These are phyloP conservation scores for Pimpla rufipes DNA, from an alignment of 2,888 invertebrate genomes.

Conservation along the genomic window DNA sequence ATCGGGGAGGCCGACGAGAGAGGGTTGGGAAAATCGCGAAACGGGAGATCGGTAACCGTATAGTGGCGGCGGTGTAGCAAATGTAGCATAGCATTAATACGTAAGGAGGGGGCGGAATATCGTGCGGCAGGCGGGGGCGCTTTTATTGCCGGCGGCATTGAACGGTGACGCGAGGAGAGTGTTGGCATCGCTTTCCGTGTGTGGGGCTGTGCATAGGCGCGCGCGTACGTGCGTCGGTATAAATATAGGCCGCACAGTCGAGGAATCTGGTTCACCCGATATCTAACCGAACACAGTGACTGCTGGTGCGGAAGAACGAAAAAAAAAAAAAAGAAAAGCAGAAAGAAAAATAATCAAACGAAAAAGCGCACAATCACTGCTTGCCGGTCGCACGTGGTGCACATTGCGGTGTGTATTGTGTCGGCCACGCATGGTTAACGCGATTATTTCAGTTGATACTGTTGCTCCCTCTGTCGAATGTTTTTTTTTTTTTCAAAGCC, in stretches of 20 bases:
- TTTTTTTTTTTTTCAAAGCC: neutral
- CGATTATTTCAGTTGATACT: neutral
- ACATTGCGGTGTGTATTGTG: conserved; percentile 3
- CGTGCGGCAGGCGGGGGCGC: neutral
- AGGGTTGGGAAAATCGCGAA: neutral
- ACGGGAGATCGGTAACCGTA: conserved; percentile 13
- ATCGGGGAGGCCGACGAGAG: too few species aligned
- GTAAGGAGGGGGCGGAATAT: neutral
- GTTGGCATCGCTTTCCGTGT: neutral
- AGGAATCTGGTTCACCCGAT: conserved; percentile 47
- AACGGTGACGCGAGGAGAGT: conserved; percentile 30
- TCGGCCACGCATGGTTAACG: neutral
- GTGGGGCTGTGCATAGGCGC: neutral
- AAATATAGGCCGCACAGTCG: conserved; percentile 47
- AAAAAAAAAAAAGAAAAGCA: conserved; percentile 17
- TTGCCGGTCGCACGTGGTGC: neutral
- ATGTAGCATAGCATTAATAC: conserved; percentile 14
- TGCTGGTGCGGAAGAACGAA: conserved; percentile 19
- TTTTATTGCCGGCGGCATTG: conserved; percentile 36
- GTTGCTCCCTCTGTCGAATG: neutral
- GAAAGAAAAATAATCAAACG: too few species aligned
- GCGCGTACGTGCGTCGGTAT: neutral
- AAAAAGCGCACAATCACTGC: conserved; percentile 6
- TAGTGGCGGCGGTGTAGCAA: neutral
- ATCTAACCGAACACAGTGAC: conserved; percentile 29